Evolutionary conservation across 2,888 invertebrate species (phyloP).

Genomic region (Drosophila percnosoma): DNA sequence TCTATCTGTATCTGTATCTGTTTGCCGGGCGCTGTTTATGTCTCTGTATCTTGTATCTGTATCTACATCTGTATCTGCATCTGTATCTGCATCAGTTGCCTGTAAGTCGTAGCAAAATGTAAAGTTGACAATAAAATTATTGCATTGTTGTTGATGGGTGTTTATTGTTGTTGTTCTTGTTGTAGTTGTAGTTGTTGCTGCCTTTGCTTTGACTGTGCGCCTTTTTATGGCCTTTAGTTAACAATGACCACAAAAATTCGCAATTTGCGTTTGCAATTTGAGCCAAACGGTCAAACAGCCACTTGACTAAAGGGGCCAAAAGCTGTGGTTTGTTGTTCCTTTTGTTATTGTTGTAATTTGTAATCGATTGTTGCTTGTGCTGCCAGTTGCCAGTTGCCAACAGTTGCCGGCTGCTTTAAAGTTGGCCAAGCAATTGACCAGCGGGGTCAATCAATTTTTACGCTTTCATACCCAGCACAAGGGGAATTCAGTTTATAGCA

Average conservation of each 20-base stretch:
- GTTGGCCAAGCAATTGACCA: slow-evolving; percentile 72
- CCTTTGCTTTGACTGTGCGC: slow-evolving; percentile 33
- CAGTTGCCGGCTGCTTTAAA: slow-evolving; percentile 56
- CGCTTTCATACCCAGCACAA: slow-evolving; percentile 24
- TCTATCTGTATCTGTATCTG: slow-evolving; percentile 11
- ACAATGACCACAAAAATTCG: slow-evolving; percentile 78
- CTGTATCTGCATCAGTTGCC: slow-evolving; percentile 24
- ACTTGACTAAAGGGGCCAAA: slow-evolving; percentile 52
- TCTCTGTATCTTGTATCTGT: slow-evolving; percentile 12
- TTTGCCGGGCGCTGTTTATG: slow-evolving; percentile 2
- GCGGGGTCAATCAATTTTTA: slow-evolving; percentile 48
- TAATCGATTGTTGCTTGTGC: slow-evolving; percentile 24
- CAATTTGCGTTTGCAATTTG: slow-evolving; percentile 76
- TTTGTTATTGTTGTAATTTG: slow-evolving; percentile 44
- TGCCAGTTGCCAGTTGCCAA: slow-evolving; percentile 17
- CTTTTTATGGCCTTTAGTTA: slow-evolving; percentile 75
- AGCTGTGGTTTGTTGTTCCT: slow-evolving; percentile 28
- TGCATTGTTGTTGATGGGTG: slow-evolving; percentile 58
- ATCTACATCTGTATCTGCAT: slow-evolving; percentile 7
- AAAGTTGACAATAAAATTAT: slow-evolving; percentile 74
- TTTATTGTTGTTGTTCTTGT: slow-evolving; percentile 26
- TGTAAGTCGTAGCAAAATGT: slow-evolving; percentile 46
- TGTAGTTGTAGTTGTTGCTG: slow-evolving; percentile 27
- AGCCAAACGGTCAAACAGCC: slow-evolving; percentile 61
- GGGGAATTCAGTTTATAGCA: slow-evolving; percentile 12